Evolutionary conservation across 1,140 invertebrate genomes (phyloP), one percentile per base, ranked within the genome.

Genomic region (Trinorchestia longiramus): DNA sequence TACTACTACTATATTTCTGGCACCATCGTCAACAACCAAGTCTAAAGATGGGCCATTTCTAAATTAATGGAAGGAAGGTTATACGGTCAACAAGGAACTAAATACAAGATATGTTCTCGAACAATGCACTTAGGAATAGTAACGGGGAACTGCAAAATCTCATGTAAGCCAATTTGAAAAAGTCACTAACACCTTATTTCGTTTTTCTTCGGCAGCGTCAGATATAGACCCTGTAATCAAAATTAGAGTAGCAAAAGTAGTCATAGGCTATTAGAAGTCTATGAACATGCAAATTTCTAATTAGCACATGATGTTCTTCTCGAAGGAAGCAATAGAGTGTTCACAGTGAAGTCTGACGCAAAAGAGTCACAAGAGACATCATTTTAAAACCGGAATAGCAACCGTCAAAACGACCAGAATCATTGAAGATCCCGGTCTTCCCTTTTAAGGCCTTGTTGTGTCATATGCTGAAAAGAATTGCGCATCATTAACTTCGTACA

Each of bases 41-140:
- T 90, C 43, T 43, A 43, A 90, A 90, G 88, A 90, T 90, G 88
- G 36, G 88, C 88, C 41, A 42, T 90, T 43, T 42, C 43, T 90
- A 90, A 90, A 90, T 42, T 90, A 90, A 90, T 94, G 44, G 92
- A 94, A 47, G 44, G 92, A 45, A 94, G 44, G 92, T 45, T 45
- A 94, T 94, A 94, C 44, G 43, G 92, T n/a, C 44, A 94, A 94
- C 92, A 94, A 94, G 92, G 40, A 94, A 94, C 92, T 94, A 45
- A 94, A 47, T 94, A 94, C 43, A 94, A 94, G 92, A 94, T 94
- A 94, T 94, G 92, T 94, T 94, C 43, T 94, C 8, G 44, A 94
- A 45, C 92, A 94, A 45, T 94, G 92, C 92, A 94, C 92, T 94
- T 94, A 47, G 92, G 44, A 47, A 45, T n/a, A 40, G 92, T 47